Evolutionary conservation across 2,113 vertebrate species (phyloP).

Genomic region (Micromys minutus): DNA sequence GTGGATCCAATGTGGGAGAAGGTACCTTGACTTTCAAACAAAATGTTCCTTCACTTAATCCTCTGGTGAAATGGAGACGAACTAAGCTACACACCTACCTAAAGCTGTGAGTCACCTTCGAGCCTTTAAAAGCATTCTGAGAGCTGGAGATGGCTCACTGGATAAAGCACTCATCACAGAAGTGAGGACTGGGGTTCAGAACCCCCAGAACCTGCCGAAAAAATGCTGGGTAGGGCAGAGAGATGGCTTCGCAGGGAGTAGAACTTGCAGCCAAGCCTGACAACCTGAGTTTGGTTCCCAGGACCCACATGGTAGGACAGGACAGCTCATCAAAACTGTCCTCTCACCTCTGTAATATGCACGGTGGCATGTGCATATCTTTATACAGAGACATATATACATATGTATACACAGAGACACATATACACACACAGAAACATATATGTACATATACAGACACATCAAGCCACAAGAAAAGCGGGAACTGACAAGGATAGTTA

Average conservation of each 20-base stretch:
- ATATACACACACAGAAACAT: neutral
- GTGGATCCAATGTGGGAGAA: neutral
- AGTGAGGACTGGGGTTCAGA: neutral
- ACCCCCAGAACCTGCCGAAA: neutral
- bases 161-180: neutral
- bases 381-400: neutral
- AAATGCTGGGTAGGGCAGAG: neutral
- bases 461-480: neutral
- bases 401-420: no score
- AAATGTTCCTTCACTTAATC: slow-evolving; percentile 15
- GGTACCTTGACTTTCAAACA: neutral
- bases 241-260: no score
- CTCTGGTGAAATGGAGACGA: neutral
- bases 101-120: neutral
- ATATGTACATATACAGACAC: neutral
- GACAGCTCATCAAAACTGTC: neutral
- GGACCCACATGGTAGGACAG: neutral
- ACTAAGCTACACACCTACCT: neutral
- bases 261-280: neutral
- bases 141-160: neutral
- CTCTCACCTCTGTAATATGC: neutral
- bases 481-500: neutral
- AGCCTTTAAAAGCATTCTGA: neutral
- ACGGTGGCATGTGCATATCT: no score
- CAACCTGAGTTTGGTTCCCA: neutral